Conservation (phyloP, 2,113 vertebrate species). For the Ochotona curzoniae region DNA sequence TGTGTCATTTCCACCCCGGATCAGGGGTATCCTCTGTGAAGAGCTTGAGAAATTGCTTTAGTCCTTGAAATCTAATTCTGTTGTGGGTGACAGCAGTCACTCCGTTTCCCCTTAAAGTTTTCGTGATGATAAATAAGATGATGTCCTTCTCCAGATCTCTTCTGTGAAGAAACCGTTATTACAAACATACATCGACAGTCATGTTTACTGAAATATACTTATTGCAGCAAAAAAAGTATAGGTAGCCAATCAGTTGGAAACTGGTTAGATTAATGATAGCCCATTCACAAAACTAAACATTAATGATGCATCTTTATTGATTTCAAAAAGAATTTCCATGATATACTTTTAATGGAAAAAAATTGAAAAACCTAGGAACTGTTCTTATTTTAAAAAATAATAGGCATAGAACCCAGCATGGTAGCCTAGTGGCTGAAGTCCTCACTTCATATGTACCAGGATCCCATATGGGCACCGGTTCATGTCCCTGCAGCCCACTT, state of each 20-base stretch:
- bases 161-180: neutral
- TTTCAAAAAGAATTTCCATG: neutral
- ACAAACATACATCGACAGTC: neutral
- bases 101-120: neutral
- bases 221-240: neutral
- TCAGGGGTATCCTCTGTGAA: neutral
- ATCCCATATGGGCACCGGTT: too few relatives aligned
- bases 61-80: neutral
- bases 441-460: too few relatives aligned
- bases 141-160: neutral
- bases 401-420: too few relatives aligned
- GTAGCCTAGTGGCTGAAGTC: too few relatives aligned
- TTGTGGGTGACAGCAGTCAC: neutral
- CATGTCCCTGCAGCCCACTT: too few relatives aligned
- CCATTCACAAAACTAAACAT: neutral
- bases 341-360: neutral
- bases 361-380: neutral
- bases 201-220: neutral
- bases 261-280: neutral
- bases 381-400: neutral
- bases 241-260: neutral
- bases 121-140: neutral
- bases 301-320: neutral
- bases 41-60: neutral
- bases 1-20: neutral